A percentile compares a stretch with the other conserved stretches of the same genome.
These are phyloP conservation scores for Platycheirus albimanus DNA, from an alignment of 2,888 invertebrate species.

Conservation along the genomic window DNA sequence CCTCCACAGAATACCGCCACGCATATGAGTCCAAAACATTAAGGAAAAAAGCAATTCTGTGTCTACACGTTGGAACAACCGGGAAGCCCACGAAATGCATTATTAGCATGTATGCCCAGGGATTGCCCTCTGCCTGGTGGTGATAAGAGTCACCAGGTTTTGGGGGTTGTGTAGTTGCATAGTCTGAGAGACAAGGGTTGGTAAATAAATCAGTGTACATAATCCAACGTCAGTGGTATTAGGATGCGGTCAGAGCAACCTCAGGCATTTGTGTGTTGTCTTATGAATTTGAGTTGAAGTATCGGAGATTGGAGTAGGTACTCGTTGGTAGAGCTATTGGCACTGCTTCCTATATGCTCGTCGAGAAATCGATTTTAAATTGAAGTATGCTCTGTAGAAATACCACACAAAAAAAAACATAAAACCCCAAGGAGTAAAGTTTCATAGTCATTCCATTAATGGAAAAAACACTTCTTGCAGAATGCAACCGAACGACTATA, in stretches of 20 bases:
- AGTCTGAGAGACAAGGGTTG: constrained; percentile 35
- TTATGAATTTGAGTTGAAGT: background rate
- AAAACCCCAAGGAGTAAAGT: constrained; percentile 46
- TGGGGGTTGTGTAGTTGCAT: constrained; percentile 36
- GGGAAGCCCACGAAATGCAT: constrained; percentile 66
- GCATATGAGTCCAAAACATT: constrained; percentile 36
- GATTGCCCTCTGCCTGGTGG: constrained; percentile 57
- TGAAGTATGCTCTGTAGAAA: background rate
- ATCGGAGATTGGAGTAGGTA: constrained; percentile 5
- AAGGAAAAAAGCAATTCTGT: constrained; percentile 47
- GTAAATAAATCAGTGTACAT: constrained; percentile 72
- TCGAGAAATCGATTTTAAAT: constrained; percentile 59
- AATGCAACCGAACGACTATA: constrained; percentile 29
- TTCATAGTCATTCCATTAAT: constrained; percentile 69
- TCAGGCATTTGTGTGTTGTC: constrained; percentile 45
- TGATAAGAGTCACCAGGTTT: constrained; percentile 72
- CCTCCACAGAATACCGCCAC: background rate
- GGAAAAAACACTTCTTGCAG: constrained; percentile 54
- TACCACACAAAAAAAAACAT: background rate
- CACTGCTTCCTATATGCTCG: constrained; percentile 4
- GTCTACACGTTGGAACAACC: constrained; percentile 35
- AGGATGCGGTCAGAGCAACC: constrained; percentile 69
- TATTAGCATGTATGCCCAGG: constrained; percentile 44
- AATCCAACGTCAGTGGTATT: constrained; percentile 72
- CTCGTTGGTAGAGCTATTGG: too few relatives aligned